phyloP scores from a whole-genome alignment of 2,797 vertebrate genomes.

The Botia kubotai region DNA sequence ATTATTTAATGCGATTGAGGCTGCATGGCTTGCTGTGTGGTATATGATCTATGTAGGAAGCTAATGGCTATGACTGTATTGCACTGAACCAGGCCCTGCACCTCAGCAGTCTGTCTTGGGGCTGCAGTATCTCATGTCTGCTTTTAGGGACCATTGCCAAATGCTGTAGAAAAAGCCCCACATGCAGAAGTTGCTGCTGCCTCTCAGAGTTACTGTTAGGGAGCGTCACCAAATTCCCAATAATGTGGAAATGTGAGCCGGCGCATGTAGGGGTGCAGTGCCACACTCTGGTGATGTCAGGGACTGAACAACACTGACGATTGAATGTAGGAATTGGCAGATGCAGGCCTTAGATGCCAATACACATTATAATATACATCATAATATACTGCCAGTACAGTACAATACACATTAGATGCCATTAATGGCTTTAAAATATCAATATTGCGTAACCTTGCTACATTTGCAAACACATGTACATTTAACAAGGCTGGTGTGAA shows the following conservation, averaged over 20 bases:
- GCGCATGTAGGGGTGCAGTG: constrained; percentile 35
- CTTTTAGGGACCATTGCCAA: constrained; percentile 64
- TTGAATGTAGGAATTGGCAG: too few species aligned
- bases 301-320: neutral
- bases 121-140: constrained; percentile 68
- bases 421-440: too few species aligned
- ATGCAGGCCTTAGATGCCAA: too few species aligned
- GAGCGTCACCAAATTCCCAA: constrained; percentile 29
- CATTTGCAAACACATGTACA: too few species aligned
- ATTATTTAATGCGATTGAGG: constrained; percentile 17
- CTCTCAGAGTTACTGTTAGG: constrained; percentile 47
- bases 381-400: too few species aligned
- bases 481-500: too few species aligned
- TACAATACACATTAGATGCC: too few species aligned
- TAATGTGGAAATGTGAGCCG: constrained; percentile 8
- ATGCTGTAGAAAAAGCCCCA: constrained; percentile 62
- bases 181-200: constrained; percentile 59
- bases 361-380: too few species aligned
- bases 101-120: constrained; percentile 68
- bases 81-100: constrained; percentile 55
- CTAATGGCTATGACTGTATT: constrained; percentile 56
- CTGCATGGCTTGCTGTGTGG: constrained; percentile 1
- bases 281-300: constrained; percentile 47
- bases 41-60: constrained; percentile 44
- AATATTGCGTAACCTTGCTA: too few species aligned